Evolutionary conservation across 2,888 invertebrate genomes (phyloP).

Genomic region (Melanostoma mellinum): DNA sequence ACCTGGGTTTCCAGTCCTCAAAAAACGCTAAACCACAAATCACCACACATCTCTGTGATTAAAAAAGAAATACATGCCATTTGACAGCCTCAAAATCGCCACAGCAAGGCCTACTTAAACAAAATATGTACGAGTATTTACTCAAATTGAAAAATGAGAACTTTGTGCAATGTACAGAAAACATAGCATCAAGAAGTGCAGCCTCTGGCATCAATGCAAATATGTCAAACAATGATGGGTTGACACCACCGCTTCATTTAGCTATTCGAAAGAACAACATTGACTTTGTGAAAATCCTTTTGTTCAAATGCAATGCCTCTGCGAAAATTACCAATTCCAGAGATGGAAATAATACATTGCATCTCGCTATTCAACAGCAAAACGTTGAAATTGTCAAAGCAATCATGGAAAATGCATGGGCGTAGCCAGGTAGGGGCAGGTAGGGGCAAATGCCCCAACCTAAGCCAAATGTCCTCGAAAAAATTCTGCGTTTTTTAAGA

Average conservation of each 20-base stretch:
- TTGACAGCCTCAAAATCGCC: too few species aligned
- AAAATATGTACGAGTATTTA: too few species aligned
- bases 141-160: too few species aligned
- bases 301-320: slow-evolving; percentile 81
- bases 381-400: slow-evolving; percentile 75
- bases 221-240: slow-evolving; percentile 81
- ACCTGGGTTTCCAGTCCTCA: too few species aligned
- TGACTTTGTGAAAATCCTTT: slow-evolving; percentile 82
- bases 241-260: slow-evolving; percentile 83
- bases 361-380: slow-evolving; percentile 79
- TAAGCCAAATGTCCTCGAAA: too few species aligned
- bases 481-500: too few species aligned
- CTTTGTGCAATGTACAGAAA: slow-evolving; percentile 75
- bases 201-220: slow-evolving; percentile 75
- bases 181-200: slow-evolving; percentile 50
- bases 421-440: too few species aligned
- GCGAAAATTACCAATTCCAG: slow-evolving; percentile 80
- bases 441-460: too few species aligned
- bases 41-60: too few species aligned
- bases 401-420: slow-evolving; percentile 73
- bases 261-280: slow-evolving; percentile 84
- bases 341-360: slow-evolving; percentile 80
- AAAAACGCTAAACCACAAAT: too few species aligned
- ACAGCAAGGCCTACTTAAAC: too few species aligned
- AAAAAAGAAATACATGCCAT: too few species aligned